Conservation (phyloP, 2,888 invertebrate genomes). For the Cataglyphis albicans region DNA sequence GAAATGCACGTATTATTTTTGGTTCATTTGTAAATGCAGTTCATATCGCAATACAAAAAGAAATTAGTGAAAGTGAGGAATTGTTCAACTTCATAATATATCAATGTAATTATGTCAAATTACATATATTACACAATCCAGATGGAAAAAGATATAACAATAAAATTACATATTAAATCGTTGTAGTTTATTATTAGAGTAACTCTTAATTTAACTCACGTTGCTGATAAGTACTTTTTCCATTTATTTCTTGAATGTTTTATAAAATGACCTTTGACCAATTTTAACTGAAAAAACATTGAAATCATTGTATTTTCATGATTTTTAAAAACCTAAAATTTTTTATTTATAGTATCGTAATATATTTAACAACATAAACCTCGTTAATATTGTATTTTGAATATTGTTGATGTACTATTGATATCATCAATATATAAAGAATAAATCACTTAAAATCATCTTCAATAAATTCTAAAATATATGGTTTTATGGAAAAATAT, state of each 20-base stretch:
- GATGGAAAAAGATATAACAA: conserved; percentile 10
- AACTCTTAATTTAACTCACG: background rate
- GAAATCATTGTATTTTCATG: background rate
- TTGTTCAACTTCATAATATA: background rate
- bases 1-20: background rate
- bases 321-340: background rate
- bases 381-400: background rate
- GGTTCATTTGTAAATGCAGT: background rate
- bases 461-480: too few species aligned
- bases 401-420: background rate
- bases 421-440: background rate
- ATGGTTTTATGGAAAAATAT: too few species aligned
- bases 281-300: background rate
- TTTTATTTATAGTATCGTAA: background rate
- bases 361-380: background rate
- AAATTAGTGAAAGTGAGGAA: conserved; percentile 9
- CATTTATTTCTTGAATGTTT: background rate
- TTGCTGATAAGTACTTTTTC: background rate
- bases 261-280: background rate
- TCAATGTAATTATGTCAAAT: conserved; percentile 22
- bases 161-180: background rate
- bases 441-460: too few species aligned
- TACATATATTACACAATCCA: conserved; percentile 17
- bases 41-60: background rate
- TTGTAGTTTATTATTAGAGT: background rate